A percentile compares a stretch with the other conserved stretches of the same genome.
phyloP scores from a whole-genome alignment of 2,888 invertebrate genomes.

The Arctia plantaginis region DNA sequence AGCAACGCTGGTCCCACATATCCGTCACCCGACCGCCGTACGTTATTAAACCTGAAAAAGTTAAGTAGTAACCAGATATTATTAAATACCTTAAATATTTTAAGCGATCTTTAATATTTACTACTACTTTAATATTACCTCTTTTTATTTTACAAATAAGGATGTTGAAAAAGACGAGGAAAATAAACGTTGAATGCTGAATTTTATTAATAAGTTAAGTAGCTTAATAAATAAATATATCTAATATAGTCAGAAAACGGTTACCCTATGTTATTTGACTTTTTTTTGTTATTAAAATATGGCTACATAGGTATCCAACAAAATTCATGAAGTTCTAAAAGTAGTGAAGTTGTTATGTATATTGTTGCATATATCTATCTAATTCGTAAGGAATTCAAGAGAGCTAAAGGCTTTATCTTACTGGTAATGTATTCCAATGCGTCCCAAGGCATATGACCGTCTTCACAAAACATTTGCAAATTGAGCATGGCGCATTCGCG shows the following conservation, averaged over 20 bases:
- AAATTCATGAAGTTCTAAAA: no score
- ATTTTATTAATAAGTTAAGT: no score
- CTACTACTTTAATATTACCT: slow-evolving; percentile 84
- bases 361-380: no score
- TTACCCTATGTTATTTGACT: no score
- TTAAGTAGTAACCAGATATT: slow-evolving; percentile 88
- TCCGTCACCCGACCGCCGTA: slow-evolving; percentile 98
- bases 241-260: no score
- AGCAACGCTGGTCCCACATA: slow-evolving; percentile 95
- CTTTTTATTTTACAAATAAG: slow-evolving; percentile 52
- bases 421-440: slow-evolving; percentile 95
- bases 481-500: slow-evolving; percentile 95
- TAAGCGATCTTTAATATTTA: slow-evolving; percentile 89
- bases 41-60: slow-evolving; percentile 91
- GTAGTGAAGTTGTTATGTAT: no score
- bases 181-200: slow-evolving; percentile 65
- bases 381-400: background rate
- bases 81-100: slow-evolving; percentile 88
- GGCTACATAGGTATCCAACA: no score
- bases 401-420: slow-evolving; percentile 55
- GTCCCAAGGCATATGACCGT: slow-evolving; percentile 93
- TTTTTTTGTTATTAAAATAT: no score
- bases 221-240: no score
- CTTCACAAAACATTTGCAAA: slow-evolving; percentile 93
- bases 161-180: no score